These are phyloP conservation scores for Acromyrmex charruanus DNA, from an alignment of 1,140 invertebrate genomes.

Conservation along the genomic window DNA sequence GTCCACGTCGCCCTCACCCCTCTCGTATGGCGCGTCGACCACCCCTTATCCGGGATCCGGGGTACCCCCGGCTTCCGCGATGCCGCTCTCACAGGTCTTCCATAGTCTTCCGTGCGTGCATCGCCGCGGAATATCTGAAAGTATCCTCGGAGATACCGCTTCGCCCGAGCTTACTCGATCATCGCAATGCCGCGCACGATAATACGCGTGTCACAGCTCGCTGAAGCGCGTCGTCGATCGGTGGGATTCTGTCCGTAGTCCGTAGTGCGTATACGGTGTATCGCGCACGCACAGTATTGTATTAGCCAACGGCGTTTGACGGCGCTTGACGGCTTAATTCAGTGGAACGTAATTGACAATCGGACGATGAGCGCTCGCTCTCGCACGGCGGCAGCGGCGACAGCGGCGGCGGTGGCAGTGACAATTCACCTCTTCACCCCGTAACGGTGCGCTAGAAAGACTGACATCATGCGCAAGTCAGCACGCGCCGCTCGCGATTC, in stretches of 20 bases:
- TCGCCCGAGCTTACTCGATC: constrained; percentile 17
- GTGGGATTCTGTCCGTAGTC: background rate
- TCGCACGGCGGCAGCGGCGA: background rate
- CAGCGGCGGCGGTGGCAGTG: background rate
- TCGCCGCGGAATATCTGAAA: background rate
- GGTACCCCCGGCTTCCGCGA: background rate
- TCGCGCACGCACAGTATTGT: background rate
- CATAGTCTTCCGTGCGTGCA: constrained; percentile 10
- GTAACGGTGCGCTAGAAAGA: constrained; percentile 63
- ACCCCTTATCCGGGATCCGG: background rate
- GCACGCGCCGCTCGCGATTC: background rate
- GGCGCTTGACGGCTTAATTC: background rate
- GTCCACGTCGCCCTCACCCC: constrained; percentile 9
- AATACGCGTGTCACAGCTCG: background rate
- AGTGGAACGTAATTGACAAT: background rate
- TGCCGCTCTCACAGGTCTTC: constrained; percentile 36
- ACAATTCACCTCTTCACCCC: constrained; percentile 28
- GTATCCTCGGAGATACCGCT: background rate
- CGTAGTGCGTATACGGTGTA: background rate
- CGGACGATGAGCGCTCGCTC: constrained; percentile 13
- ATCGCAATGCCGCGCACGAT: constrained; percentile 6
- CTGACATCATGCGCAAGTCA: constrained; percentile 56
- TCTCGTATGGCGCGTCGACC: background rate
- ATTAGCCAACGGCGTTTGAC: background rate
- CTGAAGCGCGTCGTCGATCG: background rate